Evolutionary conservation across 2,797 vertebrate species (phyloP), one percentile per base, ranked within the genome.

Genomic region (Chrosomus eos): DNA sequence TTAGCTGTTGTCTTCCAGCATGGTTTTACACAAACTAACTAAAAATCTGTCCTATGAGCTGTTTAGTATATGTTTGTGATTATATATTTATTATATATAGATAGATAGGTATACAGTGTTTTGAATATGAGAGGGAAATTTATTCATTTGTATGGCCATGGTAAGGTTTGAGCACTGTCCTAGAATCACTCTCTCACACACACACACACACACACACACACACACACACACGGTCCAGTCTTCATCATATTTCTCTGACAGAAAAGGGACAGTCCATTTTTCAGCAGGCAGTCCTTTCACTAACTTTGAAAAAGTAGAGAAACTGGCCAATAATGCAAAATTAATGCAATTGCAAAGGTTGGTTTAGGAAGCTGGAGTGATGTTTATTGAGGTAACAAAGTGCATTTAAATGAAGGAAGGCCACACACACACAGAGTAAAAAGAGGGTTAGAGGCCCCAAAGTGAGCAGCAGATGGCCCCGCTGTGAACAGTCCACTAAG

Each of bases 391-490:
- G 8, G 28, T 72, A 78, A 14, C 45, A 75, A 51, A 75, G 68
- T 70, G 48, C 31, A 73, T 60, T 70, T 58, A 83, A 82, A 80
- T 71, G 26, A 51, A 73, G 51, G 16, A 33, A 75, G 71, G 31
- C 64, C 40, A 82, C 64, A 79, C 40, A 79, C 62, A 83, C 70
- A 83, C 74, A 60, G 36, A 23, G 18, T 40, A 31, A 64, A 60
- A 80, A 68, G 21, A 33, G 43, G 85, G 83, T 84, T 81, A 81
- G n/a, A 77, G 66, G 80, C 43, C 62, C 82, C 82, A 82, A 80
- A 74, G 89, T 83, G 79, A 86, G 70, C 79, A 86, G 82, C 89
- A 90, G 89, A 88, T 86, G 80, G 87, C 51, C 82, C 81, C 75
- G 58, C 87, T 86, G 87, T 21, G 86, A 76, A 70, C 23, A 84